These are phyloP conservation scores for Osedax fenrisi DNA, from an alignment of 2,888 invertebrate genomes.

Conservation along the genomic window DNA sequence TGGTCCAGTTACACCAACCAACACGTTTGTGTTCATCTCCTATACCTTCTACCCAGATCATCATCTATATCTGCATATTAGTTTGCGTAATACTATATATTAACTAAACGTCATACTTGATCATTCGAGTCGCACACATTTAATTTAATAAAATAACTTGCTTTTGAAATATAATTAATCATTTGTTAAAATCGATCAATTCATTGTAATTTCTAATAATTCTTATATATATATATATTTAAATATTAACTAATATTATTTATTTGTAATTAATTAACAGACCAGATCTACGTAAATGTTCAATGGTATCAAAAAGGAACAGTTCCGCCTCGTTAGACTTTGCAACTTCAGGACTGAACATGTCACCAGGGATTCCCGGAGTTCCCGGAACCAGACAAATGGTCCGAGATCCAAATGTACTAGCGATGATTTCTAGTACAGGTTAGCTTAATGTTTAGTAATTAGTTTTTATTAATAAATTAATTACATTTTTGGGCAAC, in stretches of 20 bases:
- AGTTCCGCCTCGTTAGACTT: background rate
- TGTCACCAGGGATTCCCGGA: conserved; percentile 12
- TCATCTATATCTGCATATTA: no score
- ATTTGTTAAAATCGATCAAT: no score
- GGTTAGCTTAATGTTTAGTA: background rate
- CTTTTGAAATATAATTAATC: no score
- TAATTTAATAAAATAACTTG: no score
- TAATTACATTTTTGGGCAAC: no score
- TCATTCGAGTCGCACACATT: no score
- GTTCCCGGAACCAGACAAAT: background rate
- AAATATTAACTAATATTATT: background rate
- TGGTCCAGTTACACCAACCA: background rate
- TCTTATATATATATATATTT: background rate
- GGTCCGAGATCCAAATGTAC: conserved; percentile 36
- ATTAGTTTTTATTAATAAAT: no score
- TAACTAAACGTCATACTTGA: no score
- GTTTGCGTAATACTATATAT: no score
- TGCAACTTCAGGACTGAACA: conserved; percentile 3
- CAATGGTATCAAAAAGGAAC: background rate
- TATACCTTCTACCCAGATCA: no score
- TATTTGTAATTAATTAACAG: background rate
- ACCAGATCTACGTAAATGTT: background rate
- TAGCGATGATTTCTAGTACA: conserved; percentile 41
- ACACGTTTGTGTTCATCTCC: background rate
- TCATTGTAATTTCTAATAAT: no score